These are phyloP conservation scores for Uromys caudimaculatus DNA, from an alignment of 2,797 vertebrate genomes.

Conservation along the genomic window DNA sequence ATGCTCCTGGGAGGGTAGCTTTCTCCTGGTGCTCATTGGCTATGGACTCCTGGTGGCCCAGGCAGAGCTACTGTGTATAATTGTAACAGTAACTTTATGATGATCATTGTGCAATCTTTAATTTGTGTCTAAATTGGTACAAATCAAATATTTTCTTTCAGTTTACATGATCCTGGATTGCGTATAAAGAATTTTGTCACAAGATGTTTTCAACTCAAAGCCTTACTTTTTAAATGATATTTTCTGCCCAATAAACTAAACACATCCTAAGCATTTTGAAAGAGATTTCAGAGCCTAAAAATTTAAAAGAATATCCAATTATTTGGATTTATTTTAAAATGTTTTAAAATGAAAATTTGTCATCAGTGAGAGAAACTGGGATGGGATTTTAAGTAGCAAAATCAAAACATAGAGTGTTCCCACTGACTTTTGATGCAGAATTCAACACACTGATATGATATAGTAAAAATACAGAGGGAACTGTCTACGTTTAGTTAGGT, in stretches of 20 bases:
- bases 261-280: neutral
- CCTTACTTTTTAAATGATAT: neutral
- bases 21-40: no score
- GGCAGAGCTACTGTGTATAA: no score
- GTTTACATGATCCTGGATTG: neutral
- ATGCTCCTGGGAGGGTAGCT: no score
- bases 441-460: neutral
- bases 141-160: neutral
- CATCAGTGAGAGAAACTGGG: neutral
- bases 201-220: constrained; percentile 2
- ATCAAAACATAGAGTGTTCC: neutral
- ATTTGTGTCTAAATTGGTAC: neutral
- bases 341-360: constrained; percentile 53
- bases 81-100: neutral
- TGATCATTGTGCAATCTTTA: neutral
- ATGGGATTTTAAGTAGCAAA: constrained; percentile 36
- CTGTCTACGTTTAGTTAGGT: neutral
- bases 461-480: neutral
- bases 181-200: neutral
- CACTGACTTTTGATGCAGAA: constrained; percentile 18
- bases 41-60: no score
- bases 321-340: constrained; percentile 12
- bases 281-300: constrained; percentile 16
- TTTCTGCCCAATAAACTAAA: neutral
- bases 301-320: neutral